A percentile compares a stretch with the other conserved stretches of the same genome.
These are phyloP conservation scores for Fundulus diaphanus DNA, from an alignment of 2,797 vertebrate species.

Conservation along the genomic window DNA sequence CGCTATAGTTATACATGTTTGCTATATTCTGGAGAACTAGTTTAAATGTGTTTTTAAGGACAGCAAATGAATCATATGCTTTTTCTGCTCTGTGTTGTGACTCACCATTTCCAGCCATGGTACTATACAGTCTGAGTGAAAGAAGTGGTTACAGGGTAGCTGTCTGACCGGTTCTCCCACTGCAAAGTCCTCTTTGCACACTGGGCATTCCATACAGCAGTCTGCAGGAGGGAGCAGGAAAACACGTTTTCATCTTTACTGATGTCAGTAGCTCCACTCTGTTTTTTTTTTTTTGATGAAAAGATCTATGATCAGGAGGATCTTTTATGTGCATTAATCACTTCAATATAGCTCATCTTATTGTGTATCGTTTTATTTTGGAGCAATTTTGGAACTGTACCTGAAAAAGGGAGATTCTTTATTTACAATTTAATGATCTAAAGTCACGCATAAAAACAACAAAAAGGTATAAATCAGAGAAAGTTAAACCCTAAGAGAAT, in stretches of 20 bases:
- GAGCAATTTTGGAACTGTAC: neutral
- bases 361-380: neutral
- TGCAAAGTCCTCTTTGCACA: conserved; percentile 96
- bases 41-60: neutral
- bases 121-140: conserved; percentile 97
- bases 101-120: conserved; percentile 98
- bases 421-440: neutral
- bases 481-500: neutral
- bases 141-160: conserved; percentile 96
- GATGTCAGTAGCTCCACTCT: neutral
- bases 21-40: neutral
- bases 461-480: neutral
- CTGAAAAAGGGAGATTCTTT: neutral
- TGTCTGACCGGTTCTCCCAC: conserved; percentile 91
- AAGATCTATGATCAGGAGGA: neutral
- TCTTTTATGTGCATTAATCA: neutral
- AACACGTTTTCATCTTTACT: neutral
- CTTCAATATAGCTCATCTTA: neutral
- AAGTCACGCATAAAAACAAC: no score
- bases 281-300: neutral
- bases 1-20: neutral
- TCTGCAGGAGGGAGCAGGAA: conserved; percentile 68
- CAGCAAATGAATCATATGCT: conserved; percentile 1
- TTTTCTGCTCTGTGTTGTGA: conserved; percentile 4
- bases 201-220: conserved; percentile 93